A percentile compares a stretch with the other conserved stretches of the same genome.
Evolutionary conservation across 2,888 invertebrate genomes (phyloP).

Genomic region (Hypsopygia costalis): DNA sequence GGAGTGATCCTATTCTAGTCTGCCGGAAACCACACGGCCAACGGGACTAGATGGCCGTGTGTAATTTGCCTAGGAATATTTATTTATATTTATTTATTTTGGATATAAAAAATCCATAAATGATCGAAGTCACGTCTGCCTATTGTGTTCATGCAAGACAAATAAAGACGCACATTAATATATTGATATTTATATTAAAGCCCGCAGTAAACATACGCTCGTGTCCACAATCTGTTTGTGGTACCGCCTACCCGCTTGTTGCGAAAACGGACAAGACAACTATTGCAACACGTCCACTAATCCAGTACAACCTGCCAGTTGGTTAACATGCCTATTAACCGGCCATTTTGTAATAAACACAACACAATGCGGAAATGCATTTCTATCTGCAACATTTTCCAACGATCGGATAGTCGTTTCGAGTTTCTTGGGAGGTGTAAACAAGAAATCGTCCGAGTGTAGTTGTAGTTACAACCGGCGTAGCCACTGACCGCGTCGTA

Average conservation of each 20-base stretch:
- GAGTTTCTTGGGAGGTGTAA: constrained; percentile 49
- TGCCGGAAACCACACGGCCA: too few species aligned
- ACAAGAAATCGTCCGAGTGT: constrained; percentile 46
- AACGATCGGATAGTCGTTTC: constrained; percentile 45
- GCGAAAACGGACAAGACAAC: constrained; percentile 48
- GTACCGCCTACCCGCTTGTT: constrained; percentile 29
- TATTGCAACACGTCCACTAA: constrained; percentile 36
- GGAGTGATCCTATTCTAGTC: too few species aligned
- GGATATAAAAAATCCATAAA: too few species aligned
- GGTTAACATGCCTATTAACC: constrained; percentile 46
- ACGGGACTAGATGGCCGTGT: too few species aligned
- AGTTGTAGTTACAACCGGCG: constrained; percentile 52
- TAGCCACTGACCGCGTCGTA: constrained; percentile 61
- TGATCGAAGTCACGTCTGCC: too few species aligned
- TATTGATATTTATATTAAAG: too few species aligned
- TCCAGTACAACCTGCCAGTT: constrained; percentile 26
- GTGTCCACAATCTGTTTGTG: background rate
- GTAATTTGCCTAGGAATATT: too few species aligned
- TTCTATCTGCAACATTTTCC: constrained; percentile 45
- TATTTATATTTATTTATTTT: too few species aligned
- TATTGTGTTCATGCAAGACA: too few species aligned
- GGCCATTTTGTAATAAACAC: constrained; percentile 48
- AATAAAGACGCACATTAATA: too few species aligned
- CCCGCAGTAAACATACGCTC: constrained; percentile 1
- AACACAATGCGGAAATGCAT: constrained; percentile 52